Conservation (phyloP, 2,113 vertebrate species). For the Mobula hypostoma region DNA sequence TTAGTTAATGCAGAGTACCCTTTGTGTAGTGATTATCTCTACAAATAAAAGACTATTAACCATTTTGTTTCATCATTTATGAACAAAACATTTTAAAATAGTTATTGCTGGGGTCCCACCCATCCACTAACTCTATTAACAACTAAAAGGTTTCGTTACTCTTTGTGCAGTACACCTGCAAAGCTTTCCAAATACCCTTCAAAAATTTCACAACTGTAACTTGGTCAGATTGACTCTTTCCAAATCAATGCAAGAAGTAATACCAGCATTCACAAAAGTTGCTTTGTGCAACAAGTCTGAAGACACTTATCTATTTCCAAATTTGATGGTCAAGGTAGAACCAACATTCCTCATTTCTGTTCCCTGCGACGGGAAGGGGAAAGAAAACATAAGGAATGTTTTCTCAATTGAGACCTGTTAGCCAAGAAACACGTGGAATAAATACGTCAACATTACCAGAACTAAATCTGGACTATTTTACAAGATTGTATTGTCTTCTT, state of each 20-base stretch:
- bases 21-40: not conserved
- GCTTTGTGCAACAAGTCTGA: not conserved
- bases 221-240: not conserved
- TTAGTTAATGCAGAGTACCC: not conserved
- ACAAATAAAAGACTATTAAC: not conserved
- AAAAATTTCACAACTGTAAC: not conserved
- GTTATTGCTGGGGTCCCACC: slow-evolving; percentile 44
- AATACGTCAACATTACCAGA: not conserved
- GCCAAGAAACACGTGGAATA: not conserved
- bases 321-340: not conserved
- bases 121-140: slow-evolving; percentile 46
- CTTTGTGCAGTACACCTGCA: not conserved
- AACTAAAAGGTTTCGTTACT: slow-evolving; percentile 42
- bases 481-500: not conserved
- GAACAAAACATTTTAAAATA: not conserved
- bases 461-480: not conserved
- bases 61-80: not conserved
- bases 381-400: not conserved
- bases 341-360: not conserved
- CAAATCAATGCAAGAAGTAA: not conserved
- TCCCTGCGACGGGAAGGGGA: not conserved
- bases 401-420: not conserved
- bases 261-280: not conserved
- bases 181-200: not conserved
- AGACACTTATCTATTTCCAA: not conserved